Conservation (phyloP, 2,888 invertebrate species). For the Dysmachus trigonus region DNA sequence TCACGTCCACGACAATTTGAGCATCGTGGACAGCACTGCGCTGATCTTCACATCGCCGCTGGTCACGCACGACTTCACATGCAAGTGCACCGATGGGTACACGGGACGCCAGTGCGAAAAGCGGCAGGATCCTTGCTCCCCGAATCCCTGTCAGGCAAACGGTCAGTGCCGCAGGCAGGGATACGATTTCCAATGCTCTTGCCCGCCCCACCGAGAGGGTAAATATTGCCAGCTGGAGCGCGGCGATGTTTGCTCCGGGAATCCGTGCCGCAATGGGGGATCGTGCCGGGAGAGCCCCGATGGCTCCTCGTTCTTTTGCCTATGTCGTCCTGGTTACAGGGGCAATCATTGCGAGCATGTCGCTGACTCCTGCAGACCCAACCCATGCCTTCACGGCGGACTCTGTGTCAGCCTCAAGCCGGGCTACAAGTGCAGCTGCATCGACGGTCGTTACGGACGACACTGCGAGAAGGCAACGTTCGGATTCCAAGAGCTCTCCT, state of each 20-base stretch:
- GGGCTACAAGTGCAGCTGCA: constrained; percentile 86
- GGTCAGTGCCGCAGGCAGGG: constrained; percentile 86
- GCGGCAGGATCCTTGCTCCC: constrained; percentile 89
- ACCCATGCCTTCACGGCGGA: constrained; percentile 92
- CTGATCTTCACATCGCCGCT: constrained; percentile 85
- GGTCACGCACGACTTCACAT: constrained; percentile 79
- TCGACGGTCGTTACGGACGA: constrained; percentile 86
- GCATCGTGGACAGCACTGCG: constrained; percentile 82
- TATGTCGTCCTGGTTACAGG: constrained; percentile 89
- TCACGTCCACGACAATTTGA: constrained; percentile 73
- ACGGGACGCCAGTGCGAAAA: constrained; percentile 84
- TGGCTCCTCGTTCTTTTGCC: constrained; percentile 88
- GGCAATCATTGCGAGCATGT: constrained; percentile 90
- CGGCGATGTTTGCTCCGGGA: constrained; percentile 84
- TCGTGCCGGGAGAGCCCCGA: constrained; percentile 90
- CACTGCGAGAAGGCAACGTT: constrained; percentile 91
- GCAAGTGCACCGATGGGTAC: constrained; percentile 85
- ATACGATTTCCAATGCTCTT: constrained; percentile 84
- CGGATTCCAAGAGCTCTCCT: constrained; percentile 89
- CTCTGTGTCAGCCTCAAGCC: constrained; percentile 88
- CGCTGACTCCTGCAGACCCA: constrained; percentile 89
- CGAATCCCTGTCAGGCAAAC: constrained; percentile 86
- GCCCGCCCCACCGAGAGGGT: constrained; percentile 81
- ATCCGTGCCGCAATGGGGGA: constrained; percentile 91
- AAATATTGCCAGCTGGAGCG: constrained; percentile 84